These are phyloP conservation scores for Terebella lapidaria DNA, from an alignment of 2,888 invertebrate genomes.

Conservation along the genomic window DNA sequence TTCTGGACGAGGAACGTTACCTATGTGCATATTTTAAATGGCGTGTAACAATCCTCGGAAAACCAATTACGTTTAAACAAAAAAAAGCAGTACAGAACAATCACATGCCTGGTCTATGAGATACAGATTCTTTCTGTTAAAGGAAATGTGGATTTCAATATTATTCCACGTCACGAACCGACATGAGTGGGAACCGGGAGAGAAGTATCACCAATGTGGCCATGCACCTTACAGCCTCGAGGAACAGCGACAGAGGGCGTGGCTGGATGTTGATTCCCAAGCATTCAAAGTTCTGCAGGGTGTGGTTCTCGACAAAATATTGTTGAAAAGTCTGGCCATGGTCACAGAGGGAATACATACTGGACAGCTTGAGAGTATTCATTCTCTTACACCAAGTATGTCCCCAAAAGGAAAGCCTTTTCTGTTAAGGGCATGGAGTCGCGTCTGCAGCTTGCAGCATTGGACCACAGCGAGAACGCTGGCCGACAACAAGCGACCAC, in stretches of 20 bases:
- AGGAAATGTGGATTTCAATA: slow-evolving; percentile 1
- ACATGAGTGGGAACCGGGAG: not conserved
- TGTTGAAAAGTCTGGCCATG: not conserved
- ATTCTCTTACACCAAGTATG: slow-evolving; percentile 2
- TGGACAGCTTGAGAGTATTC: slow-evolving; percentile 2
- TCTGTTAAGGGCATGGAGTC: not conserved
- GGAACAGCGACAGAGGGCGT: not conserved
- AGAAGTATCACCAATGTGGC: not conserved
- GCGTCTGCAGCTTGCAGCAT: not conserved
- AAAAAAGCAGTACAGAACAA: no score
- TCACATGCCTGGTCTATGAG: not conserved
- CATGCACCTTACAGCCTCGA: no score
- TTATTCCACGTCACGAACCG: slow-evolving; percentile 3
- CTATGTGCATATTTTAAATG: no score
- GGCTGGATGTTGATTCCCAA: not conserved
- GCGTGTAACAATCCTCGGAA: no score
- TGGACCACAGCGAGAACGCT: not conserved
- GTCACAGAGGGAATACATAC: not conserved
- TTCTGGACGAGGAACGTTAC: no score
- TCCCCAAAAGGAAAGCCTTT: not conserved
- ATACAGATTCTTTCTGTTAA: not conserved
- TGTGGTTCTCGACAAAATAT: not conserved
- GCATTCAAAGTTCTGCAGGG: not conserved
- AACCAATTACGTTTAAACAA: no score
- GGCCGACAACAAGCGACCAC: not conserved